Evolutionary conservation across 2,888 invertebrate species (phyloP).

Genomic region (Acrocyrtus sp.): DNA sequence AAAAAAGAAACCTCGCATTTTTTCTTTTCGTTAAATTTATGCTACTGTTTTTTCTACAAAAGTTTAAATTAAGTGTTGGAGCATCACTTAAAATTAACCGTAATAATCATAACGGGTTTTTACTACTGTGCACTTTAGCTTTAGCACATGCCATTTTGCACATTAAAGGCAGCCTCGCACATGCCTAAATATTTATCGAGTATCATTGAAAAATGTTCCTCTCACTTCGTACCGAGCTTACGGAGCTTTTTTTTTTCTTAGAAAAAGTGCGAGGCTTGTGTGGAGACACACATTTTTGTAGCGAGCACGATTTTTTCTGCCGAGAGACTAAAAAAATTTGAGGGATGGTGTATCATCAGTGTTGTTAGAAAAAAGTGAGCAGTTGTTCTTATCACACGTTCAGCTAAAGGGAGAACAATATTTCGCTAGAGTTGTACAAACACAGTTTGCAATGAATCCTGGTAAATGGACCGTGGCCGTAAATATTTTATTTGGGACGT

Average conservation of each 20-base stretch:
- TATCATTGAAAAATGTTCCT: no score
- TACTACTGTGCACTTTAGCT: no score
- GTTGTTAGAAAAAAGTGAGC: constrained; percentile 27
- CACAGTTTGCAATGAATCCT: constrained; percentile 47
- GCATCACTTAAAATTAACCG: constrained; percentile 17
- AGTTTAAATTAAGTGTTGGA: constrained; percentile 38
- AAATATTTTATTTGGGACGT: constrained; percentile 52
- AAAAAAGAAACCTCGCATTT: neutral
- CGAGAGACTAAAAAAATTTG: constrained; percentile 32
- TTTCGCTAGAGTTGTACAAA: constrained; percentile 49
- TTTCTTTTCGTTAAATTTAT: neutral
- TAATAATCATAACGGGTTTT: neutral
- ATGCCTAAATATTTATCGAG: no score
- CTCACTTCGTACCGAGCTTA: no score
- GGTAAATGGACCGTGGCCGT: constrained; percentile 48
- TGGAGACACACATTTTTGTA: no score
- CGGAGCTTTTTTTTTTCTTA: no score
- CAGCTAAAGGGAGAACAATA: constrained; percentile 38
- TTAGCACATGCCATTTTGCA: no score
- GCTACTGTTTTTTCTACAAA: neutral
- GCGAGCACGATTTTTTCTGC: no score
- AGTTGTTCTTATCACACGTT: constrained; percentile 31
- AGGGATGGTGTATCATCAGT: constrained; percentile 42
- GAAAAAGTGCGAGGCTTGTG: no score
- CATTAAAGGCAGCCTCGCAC: no score